Percentiles rank a stretch among this genome's conserved stretches.
phyloP scores from a whole-genome alignment of 2,888 invertebrate species.

The Lampropteryx suffumata region DNA sequence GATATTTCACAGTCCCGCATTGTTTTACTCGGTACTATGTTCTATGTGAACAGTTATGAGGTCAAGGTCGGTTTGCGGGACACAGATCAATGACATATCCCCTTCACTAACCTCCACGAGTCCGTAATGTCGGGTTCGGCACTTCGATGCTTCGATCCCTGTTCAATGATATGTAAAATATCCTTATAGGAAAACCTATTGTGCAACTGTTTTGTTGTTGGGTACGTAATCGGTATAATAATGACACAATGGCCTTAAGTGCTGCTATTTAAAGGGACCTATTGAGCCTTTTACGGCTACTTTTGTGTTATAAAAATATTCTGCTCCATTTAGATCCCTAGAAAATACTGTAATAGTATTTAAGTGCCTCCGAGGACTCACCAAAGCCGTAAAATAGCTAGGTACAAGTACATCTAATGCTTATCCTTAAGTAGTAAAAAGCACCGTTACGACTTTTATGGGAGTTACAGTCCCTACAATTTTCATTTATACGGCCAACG shows the following conservation, averaged over 20 bases:
- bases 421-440: conserved; percentile 14
- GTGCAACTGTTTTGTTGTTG: conserved; percentile 3
- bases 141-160: conserved; percentile 8
- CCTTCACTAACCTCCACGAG: conserved; percentile 21
- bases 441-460: conserved; percentile 13
- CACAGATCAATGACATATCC: conserved; percentile 28
- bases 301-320: too few relatives aligned
- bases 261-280: background rate
- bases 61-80: conserved; percentile 24
- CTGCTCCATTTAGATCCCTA: background rate
- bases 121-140: conserved; percentile 15
- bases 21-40: background rate
- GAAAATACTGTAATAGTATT: background rate
- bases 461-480: conserved; percentile 6
- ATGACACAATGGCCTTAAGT: background rate
- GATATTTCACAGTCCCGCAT: background rate
- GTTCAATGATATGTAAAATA: conserved; percentile 20
- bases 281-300: too few relatives aligned
- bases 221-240: background rate
- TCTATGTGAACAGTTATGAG: conserved; percentile 2
- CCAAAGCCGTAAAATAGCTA: conserved; percentile 3
- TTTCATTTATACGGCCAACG: conserved; percentile 9
- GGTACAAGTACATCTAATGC: background rate
- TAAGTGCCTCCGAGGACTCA: conserved; percentile 2
- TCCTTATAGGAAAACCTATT: conserved; percentile 6